These are phyloP conservation scores for Julus scandinavius DNA, from an alignment of 2,888 invertebrate genomes.

Conservation along the genomic window DNA sequence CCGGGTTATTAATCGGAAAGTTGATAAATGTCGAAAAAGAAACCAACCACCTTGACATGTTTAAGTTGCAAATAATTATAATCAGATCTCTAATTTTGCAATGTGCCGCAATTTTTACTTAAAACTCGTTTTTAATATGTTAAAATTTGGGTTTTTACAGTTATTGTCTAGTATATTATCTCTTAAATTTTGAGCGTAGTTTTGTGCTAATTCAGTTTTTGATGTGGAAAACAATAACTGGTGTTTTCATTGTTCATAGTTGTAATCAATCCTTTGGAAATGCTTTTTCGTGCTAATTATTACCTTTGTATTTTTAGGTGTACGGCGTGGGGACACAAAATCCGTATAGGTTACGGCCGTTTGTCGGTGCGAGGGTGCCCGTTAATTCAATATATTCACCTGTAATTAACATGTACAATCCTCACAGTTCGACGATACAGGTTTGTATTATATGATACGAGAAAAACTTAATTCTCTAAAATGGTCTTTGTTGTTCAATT, in stretches of 20 bases:
- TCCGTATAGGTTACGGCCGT: constrained; percentile 89
- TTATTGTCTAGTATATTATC: too few species aligned
- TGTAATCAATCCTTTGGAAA: not conserved
- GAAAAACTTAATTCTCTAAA: not conserved
- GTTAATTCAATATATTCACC: constrained; percentile 90
- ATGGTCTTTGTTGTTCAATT: constrained; percentile 6
- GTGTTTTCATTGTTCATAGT: too few species aligned
- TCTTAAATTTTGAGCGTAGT: too few species aligned
- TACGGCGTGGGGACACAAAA: constrained; percentile 87
- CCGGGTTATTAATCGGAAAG: not conserved
- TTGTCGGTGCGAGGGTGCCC: constrained; percentile 90
- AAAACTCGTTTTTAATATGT: not conserved
- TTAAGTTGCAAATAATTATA: not conserved
- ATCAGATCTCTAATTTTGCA: not conserved
- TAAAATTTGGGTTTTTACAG: not conserved
- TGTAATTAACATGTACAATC: constrained; percentile 93
- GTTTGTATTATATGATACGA: constrained; percentile 67
- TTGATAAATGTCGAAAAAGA: not conserved
- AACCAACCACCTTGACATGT: not conserved
- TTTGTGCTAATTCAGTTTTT: too few species aligned
- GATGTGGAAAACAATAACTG: too few species aligned
- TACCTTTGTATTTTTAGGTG: constrained; percentile 70
- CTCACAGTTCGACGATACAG: constrained; percentile 86
- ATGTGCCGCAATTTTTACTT: not conserved
- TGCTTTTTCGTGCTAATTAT: not conserved